Percentiles rank a stretch among this genome's conserved stretches.
phyloP scores from a whole-genome alignment of 2,113 vertebrate genomes.

The Eonycteris spelaea region DNA sequence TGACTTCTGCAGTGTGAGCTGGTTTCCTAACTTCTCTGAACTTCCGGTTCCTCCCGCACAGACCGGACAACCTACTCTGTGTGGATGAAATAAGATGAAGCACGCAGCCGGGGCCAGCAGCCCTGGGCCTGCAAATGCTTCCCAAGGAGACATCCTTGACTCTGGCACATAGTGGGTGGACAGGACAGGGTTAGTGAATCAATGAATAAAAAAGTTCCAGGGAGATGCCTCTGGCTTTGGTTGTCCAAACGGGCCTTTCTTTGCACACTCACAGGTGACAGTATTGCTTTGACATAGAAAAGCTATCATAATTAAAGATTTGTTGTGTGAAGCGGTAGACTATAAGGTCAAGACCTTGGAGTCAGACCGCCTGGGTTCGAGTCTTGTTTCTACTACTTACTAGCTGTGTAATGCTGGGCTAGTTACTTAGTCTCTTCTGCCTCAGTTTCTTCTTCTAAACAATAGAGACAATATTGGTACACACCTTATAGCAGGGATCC shows the following conservation, averaged over 20 bases:
- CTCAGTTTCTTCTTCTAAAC: neutral
- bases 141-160: neutral
- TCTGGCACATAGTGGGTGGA: neutral
- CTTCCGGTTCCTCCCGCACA: neutral
- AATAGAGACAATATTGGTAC: neutral
- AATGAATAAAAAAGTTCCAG: neutral
- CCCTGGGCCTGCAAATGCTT: neutral
- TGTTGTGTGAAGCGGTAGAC: neutral
- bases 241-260: neutral
- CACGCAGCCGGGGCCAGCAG: neutral
- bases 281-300: neutral
- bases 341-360: neutral
- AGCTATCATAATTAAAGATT: neutral
- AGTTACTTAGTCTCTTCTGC: neutral
- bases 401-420: neutral
- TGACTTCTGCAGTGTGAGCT: neutral
- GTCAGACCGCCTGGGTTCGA: neutral
- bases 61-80: fast-evolving
- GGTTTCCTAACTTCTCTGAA: neutral
- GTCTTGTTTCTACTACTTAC: neutral
- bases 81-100: neutral
- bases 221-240: neutral
- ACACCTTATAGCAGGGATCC: too few species aligned
- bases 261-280: neutral
- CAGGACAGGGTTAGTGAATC: neutral